Evolutionary conservation across 1,140 invertebrate genomes (phyloP).

Genomic region (Asbolus verrucosus): DNA sequence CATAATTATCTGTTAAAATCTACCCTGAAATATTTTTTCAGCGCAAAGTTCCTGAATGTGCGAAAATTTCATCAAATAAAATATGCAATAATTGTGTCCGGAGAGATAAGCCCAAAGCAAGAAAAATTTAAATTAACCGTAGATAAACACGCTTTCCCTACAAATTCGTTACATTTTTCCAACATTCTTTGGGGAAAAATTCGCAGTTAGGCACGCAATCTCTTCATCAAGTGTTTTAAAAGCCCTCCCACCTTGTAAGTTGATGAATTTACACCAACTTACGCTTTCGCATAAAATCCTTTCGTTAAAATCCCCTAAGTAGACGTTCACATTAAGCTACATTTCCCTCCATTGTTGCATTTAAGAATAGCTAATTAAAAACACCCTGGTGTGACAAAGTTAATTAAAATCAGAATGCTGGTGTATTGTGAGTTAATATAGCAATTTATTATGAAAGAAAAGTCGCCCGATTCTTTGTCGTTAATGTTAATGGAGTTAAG

Average conservation of each 20-base stretch:
- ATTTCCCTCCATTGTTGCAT: conserved; percentile 26
- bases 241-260: neutral
- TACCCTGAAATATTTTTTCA: no score
- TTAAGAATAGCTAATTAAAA: conserved; percentile 34
- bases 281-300: neutral
- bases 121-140: no score
- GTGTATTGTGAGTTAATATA: conserved; percentile 21
- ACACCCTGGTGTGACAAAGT: conserved; percentile 10
- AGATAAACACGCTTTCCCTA: no score
- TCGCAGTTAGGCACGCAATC: no score
- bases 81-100: no score
- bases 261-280: neutral
- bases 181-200: no score
- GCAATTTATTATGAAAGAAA: conserved; percentile 19
- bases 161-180: no score
- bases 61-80: no score
- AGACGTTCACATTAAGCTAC: conserved; percentile 9
- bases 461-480: neutral
- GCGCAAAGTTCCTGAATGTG: no score
- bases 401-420: conserved; percentile 14
- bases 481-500: conserved; percentile 1
- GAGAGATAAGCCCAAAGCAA: no score
- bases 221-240: no score
- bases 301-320: conserved; percentile 13
- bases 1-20: no score